These are phyloP conservation scores for Hippasteria phrygiana DNA, from an alignment of 53 echinoderm and acorn worm species.

Conservation along the genomic window DNA sequence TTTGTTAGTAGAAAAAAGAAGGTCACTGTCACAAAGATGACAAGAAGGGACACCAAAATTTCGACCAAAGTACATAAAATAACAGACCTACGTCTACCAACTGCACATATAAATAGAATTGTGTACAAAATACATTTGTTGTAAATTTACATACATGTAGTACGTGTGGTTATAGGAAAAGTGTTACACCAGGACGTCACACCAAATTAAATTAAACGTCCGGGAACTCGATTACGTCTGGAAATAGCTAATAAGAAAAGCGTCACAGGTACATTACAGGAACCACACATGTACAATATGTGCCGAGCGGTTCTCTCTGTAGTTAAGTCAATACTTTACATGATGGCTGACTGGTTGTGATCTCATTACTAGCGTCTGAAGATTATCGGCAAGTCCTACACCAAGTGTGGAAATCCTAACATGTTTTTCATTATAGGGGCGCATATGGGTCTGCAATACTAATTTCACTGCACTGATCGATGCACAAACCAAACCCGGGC, in stretches of 20 bases:
- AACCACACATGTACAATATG: not conserved
- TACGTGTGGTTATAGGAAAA: slow-evolving; percentile 7
- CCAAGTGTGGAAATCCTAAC: not conserved
- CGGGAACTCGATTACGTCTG: not conserved
- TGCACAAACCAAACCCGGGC: not conserved
- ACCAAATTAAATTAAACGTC: slow-evolving; percentile 49
- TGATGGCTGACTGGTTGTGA: slow-evolving; percentile 17
- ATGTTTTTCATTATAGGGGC: not conserved
- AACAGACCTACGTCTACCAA: no score
- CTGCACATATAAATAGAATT: no score
- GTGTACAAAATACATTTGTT: no score
- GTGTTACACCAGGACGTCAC: slow-evolving; percentile 33
- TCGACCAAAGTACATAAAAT: no score
- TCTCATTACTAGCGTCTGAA: slow-evolving; percentile 26
- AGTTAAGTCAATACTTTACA: not conserved
- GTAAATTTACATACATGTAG: not conserved
- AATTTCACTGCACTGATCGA: not conserved
- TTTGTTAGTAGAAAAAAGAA: no score
- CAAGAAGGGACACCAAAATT: no score
- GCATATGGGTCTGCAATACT: not conserved
- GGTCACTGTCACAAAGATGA: no score
- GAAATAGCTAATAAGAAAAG: slow-evolving; percentile 21
- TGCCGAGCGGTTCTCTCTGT: not conserved
- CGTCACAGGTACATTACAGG: not conserved
- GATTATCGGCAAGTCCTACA: slow-evolving; percentile 1